Evolutionary conservation across 2,113 vertebrate species (phyloP).

Genomic region (Meriones unguiculatus): DNA sequence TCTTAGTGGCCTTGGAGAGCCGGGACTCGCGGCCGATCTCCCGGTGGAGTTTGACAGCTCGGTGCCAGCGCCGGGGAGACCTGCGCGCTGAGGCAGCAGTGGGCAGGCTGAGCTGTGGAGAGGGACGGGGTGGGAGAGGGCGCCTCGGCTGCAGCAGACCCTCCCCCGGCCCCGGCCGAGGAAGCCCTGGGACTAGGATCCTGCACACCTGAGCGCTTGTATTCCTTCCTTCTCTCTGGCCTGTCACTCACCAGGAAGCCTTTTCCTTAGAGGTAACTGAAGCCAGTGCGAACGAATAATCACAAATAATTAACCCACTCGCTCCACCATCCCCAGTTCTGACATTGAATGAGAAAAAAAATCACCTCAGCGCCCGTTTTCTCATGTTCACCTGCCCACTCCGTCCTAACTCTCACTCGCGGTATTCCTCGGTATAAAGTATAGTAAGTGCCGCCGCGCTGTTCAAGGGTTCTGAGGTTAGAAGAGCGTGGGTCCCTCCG

Average conservation of each 20-base stretch:
- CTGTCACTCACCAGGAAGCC: neutral
- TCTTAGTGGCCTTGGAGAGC: constrained; percentile 5
- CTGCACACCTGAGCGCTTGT: neutral
- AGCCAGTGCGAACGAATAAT: neutral
- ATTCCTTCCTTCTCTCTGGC: neutral
- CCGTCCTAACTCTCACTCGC: neutral
- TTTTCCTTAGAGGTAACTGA: neutral
- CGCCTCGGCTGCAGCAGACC: neutral
- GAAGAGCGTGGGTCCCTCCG: neutral
- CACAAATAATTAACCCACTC: neutral
- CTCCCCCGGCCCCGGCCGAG: neutral
- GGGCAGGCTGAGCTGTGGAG: neutral
- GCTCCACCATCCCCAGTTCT: neutral
- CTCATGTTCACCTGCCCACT: neutral
- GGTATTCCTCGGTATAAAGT: neutral
- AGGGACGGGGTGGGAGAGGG: neutral
- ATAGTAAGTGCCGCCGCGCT: neutral
- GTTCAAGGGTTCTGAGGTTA: neutral
- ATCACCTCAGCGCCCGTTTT: neutral
- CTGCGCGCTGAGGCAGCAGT: neutral
- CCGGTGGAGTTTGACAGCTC: constrained; percentile 5
- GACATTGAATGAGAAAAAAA: neutral
- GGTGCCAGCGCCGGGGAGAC: neutral
- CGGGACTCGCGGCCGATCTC: neutral
- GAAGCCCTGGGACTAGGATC: neutral